A percentile compares a stretch with the other conserved stretches of the same genome.
Conservation (phyloP, 2,888 invertebrate genomes). For the Nemapogon koenigi region DNA sequence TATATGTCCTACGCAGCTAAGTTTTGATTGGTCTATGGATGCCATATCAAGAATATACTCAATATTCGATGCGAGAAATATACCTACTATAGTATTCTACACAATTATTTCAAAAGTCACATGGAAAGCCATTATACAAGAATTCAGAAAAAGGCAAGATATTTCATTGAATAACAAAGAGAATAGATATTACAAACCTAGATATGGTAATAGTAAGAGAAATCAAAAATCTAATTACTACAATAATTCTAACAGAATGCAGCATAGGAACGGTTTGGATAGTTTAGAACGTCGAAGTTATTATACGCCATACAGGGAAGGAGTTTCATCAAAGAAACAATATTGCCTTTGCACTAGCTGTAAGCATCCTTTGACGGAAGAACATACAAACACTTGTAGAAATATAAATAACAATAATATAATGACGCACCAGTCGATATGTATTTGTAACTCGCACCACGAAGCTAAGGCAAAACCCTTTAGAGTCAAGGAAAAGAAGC, state of each 20-base stretch:
- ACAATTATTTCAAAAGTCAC: slow-evolving; percentile 49
- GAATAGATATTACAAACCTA: slow-evolving; percentile 45
- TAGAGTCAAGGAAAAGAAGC: slow-evolving; percentile 34
- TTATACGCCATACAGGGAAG: slow-evolving; percentile 42
- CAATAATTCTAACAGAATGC: slow-evolving; percentile 27
- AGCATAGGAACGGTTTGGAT: slow-evolving; percentile 42
- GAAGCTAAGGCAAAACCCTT: slow-evolving; percentile 11
- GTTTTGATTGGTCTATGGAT: slow-evolving; percentile 99
- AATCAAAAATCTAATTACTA: slow-evolving; percentile 50
- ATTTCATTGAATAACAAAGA: slow-evolving; percentile 27
- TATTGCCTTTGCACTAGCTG: slow-evolving; percentile 71
- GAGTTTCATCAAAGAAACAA: slow-evolving; percentile 40
- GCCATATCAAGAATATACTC: slow-evolving; percentile 86
- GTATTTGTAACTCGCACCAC: slow-evolving; percentile 28
- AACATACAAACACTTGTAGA: slow-evolving; percentile 74
- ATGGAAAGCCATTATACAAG: slow-evolving; percentile 40
- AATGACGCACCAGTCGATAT: slow-evolving; percentile 57
- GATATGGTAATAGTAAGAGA: slow-evolving; percentile 33
- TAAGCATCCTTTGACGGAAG: slow-evolving; percentile 69
- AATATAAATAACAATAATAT: slow-evolving; percentile 76
- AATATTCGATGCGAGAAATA: slow-evolving; percentile 79
- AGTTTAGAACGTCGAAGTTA: slow-evolving; percentile 45
- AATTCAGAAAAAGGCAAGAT: slow-evolving; percentile 40
- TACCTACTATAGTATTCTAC: slow-evolving; percentile 80
- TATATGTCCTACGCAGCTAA: slow-evolving; percentile 84